These are phyloP conservation scores for Microtus montanus DNA, from an alignment of 2,113 vertebrate genomes.

Conservation along the genomic window DNA sequence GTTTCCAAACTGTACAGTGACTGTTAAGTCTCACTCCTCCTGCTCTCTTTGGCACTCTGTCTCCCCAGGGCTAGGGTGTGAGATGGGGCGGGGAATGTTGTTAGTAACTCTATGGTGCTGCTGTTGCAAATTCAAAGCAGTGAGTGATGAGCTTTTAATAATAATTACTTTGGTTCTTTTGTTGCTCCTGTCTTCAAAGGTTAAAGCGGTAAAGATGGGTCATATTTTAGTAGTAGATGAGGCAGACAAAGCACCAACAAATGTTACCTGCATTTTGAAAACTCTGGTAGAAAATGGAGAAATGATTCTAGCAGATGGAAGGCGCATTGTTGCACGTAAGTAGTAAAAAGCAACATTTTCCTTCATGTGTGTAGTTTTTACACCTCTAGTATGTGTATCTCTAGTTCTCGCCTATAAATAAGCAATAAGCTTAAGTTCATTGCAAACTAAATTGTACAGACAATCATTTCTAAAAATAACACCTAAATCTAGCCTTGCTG, in stretches of 20 bases:
- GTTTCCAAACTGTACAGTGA: background rate
- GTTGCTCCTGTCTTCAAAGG: slow-evolving; percentile 85
- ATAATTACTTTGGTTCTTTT: background rate
- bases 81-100: background rate
- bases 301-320: slow-evolving; percentile 97
- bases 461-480: slow-evolving; percentile 16
- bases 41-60: background rate
- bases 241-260: slow-evolving; percentile 98
- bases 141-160: background rate
- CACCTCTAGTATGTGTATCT: background rate
- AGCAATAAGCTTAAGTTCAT: background rate
- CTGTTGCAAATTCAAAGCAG: background rate
- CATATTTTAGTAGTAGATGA: slow-evolving; percentile 96
- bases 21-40: background rate
- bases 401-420: background rate
- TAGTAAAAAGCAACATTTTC: slow-evolving; percentile 47
- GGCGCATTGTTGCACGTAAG: slow-evolving; percentile 94
- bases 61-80: background rate
- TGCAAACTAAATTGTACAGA: background rate
- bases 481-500: background rate
- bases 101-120: background rate
- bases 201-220: slow-evolving; percentile 95
- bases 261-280: slow-evolving; percentile 98
- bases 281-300: slow-evolving; percentile 97
- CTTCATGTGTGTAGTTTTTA: background rate